phyloP scores from a whole-genome alignment of 35 echinoderm and acorn worm genomes.

The Stichopus chloronotus region DNA sequence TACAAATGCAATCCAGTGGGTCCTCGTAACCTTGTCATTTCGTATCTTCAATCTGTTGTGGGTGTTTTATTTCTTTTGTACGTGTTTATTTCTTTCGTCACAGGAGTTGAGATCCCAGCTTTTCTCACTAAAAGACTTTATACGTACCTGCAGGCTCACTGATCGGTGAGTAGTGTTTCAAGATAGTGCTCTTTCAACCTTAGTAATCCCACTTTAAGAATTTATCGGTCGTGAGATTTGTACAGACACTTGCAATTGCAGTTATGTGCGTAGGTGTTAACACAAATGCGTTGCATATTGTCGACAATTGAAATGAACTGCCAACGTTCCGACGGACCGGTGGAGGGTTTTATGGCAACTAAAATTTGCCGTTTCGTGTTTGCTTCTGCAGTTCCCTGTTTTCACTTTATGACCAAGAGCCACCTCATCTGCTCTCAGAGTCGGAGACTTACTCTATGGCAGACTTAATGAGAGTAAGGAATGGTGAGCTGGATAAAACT shows the following conservation, averaged over 20 bases:
- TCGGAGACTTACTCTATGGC: constrained; percentile 82
- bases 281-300: too few species aligned
- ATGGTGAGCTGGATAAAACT: constrained; percentile 74
- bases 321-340: too few species aligned
- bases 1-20: neutral
- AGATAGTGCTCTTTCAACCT: too few species aligned
- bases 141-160: constrained; percentile 85
- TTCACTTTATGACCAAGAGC: constrained; percentile 66
- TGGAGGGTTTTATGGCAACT: too few species aligned
- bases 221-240: too few species aligned
- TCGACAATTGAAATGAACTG: too few species aligned
- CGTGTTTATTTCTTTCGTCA: constrained; percentile 21
- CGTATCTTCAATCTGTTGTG: neutral
- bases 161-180: constrained; percentile 69
- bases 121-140: constrained; percentile 93
- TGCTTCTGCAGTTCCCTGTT: neutral
- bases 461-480: constrained; percentile 76
- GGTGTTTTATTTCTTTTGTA: too few species aligned
- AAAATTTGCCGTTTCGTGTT: neutral
- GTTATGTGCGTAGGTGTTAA: too few species aligned
- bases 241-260: too few species aligned
- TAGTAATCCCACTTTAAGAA: too few species aligned
- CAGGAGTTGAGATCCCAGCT: constrained; percentile 90
- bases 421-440: constrained; percentile 72
- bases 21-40: neutral